Evolutionary conservation across 2,888 invertebrate genomes (phyloP).

Genomic region (Lithophane ornitopus): DNA sequence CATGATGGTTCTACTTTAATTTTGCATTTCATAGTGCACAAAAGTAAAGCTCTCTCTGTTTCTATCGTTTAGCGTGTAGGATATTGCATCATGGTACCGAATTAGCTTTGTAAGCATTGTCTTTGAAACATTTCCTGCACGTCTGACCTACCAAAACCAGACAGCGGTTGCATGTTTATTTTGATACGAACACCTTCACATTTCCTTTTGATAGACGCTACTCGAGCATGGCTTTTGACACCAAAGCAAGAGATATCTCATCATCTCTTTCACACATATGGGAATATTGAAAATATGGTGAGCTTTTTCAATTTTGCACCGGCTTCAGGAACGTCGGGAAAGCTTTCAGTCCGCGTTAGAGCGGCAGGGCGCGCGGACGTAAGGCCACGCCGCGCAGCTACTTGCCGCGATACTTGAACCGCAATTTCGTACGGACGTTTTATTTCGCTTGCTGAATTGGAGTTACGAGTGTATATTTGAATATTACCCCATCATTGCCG

Average conservation of each 20-base stretch:
- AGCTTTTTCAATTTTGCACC: conserved; percentile 77
- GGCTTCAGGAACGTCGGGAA: conserved; percentile 76
- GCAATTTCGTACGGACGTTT: conserved; percentile 71
- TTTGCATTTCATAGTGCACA: not conserved
- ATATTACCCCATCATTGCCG: conserved; percentile 52
- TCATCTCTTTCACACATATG: conserved; percentile 76
- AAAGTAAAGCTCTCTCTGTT: not conserved
- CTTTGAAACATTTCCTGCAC: conserved; percentile 57
- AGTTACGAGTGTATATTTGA: conserved; percentile 58
- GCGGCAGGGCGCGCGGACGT: conserved; percentile 84
- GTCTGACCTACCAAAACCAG: conserved; percentile 71
- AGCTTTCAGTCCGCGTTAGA: conserved; percentile 86
- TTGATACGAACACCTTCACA: conserved; percentile 84
- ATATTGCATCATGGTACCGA: conserved; percentile 42
- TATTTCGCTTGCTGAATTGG: conserved; percentile 72
- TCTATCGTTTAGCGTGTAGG: not conserved
- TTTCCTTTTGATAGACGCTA: conserved; percentile 81
- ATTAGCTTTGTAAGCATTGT: conserved; percentile 54
- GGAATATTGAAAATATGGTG: conserved; percentile 73
- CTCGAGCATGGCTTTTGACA: conserved; percentile 71
- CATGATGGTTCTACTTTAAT: not conserved
- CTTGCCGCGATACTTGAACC: conserved; percentile 76
- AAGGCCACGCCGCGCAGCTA: conserved; percentile 71
- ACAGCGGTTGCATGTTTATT: conserved; percentile 84
- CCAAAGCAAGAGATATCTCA: conserved; percentile 62